Conservation (phyloP, 2,888 invertebrate genomes). For the Embidobia sp. region DNA sequence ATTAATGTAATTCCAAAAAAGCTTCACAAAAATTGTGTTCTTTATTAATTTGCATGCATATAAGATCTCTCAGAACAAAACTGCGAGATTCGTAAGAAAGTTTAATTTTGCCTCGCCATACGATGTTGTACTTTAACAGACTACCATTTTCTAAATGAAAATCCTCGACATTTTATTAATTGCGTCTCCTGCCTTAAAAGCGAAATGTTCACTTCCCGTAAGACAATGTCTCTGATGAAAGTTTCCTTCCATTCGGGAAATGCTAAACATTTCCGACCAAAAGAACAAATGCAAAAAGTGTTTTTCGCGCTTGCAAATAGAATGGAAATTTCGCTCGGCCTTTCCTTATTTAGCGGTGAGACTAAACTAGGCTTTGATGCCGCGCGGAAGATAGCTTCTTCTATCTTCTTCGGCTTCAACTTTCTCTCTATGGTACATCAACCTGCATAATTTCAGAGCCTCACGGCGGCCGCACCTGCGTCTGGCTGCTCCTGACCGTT, state of each 20-base stretch:
- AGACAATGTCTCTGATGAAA: slow-evolving; percentile 20
- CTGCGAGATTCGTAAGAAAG: neutral
- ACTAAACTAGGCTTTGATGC: slow-evolving; percentile 58
- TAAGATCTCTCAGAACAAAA: no score
- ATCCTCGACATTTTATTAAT: slow-evolving; percentile 14
- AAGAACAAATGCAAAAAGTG: slow-evolving; percentile 28
- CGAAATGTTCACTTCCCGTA: neutral
- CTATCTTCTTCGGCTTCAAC: slow-evolving; percentile 51
- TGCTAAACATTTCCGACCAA: slow-evolving; percentile 13
- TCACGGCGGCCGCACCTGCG: slow-evolving; percentile 50
- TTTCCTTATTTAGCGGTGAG: slow-evolving; percentile 45
- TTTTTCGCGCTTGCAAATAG: slow-evolving; percentile 26
- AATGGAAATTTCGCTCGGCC: slow-evolving; percentile 44
- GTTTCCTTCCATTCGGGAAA: slow-evolving; percentile 8
- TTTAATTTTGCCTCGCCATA: neutral
- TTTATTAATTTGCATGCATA: no score
- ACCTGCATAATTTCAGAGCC: slow-evolving; percentile 53
- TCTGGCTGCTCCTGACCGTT: slow-evolving; percentile 38
- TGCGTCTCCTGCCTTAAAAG: neutral
- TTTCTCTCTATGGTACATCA: slow-evolving; percentile 57
- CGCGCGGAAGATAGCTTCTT: slow-evolving; percentile 53
- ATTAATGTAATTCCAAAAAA: no score
- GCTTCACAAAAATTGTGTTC: no score
- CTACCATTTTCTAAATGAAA: slow-evolving; percentile 16
- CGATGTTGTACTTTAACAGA: neutral